A percentile compares a stretch with the other conserved stretches of the same genome.
Evolutionary conservation across 2,888 invertebrate species (phyloP).

Genomic region (Zaprionus bogoriensis): DNA sequence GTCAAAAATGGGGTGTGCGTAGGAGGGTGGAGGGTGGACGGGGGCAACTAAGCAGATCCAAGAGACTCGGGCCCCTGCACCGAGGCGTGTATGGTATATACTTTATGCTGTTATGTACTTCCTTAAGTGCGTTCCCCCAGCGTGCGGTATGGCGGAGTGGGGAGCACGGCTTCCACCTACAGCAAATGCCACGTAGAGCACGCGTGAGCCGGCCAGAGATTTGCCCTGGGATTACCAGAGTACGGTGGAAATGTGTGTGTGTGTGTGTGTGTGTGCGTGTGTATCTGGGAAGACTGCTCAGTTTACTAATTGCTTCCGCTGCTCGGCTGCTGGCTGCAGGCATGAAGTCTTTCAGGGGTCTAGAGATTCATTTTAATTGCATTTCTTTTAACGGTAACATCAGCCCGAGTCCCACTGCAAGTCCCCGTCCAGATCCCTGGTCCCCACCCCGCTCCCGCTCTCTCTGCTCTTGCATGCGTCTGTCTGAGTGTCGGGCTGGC

Average conservation of each 20-base stretch:
- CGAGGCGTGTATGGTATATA: neutral
- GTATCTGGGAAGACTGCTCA: conserved; percentile 62
- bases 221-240: conserved; percentile 63
- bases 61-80: conserved; percentile 15
- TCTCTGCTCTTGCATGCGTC: conserved; percentile 23
- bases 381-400: conserved; percentile 77
- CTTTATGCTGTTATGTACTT: conserved; percentile 40
- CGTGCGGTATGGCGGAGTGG: neutral
- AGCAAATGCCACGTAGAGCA: conserved; percentile 73
- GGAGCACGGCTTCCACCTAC: neutral
- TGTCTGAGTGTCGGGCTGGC: conserved; percentile 18
- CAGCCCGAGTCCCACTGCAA: conserved; percentile 30
- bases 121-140: conserved; percentile 48
- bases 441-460: neutral
- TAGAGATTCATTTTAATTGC: conserved; percentile 76
- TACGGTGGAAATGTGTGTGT: neutral
- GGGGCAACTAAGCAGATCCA: conserved; percentile 21
- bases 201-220: conserved; percentile 60
- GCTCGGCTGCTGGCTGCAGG: conserved; percentile 19
- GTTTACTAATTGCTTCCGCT: conserved; percentile 82
- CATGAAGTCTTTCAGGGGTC: conserved; percentile 67
- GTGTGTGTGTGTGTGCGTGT: neutral
- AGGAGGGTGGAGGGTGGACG: neutral
- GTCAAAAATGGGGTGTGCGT: neutral
- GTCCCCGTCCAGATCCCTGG: neutral